phyloP scores from a whole-genome alignment of 53 echinoderm and acorn worm genomes.

The Astropecten irregularis region DNA sequence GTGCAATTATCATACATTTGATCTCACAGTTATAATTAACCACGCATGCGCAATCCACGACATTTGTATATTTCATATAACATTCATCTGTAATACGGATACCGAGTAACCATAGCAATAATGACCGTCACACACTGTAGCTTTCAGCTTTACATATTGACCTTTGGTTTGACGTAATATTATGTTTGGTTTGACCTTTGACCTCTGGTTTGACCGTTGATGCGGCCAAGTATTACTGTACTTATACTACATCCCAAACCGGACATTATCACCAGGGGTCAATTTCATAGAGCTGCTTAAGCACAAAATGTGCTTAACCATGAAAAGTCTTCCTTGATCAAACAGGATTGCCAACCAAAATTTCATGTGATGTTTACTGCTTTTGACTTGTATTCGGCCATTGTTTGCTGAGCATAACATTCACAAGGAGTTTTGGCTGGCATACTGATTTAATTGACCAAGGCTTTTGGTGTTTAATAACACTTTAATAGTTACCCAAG shows the following conservation, averaged over 20 bases:
- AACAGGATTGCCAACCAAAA: no score
- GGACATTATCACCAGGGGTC: no score
- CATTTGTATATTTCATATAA: not conserved
- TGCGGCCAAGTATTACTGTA: not conserved
- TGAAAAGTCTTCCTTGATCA: no score
- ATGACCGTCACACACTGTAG: not conserved
- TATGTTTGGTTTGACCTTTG: not conserved
- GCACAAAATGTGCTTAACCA: no score
- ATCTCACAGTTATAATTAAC: not conserved
- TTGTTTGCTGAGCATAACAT: no score
- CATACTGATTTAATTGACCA: not conserved
- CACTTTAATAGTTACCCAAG: not conserved
- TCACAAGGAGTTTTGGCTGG: no score
- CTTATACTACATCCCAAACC: not conserved
- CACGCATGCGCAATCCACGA: not conserved
- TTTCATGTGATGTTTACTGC: no score
- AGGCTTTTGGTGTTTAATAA: not conserved
- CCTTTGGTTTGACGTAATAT: not conserved
- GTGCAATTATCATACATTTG: slow-evolving; percentile 1
- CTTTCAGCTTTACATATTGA: not conserved
- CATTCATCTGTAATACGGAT: not conserved
- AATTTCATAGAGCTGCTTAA: no score
- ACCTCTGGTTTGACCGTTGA: not conserved
- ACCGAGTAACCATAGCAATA: not conserved
- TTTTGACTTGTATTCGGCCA: no score